These are phyloP conservation scores for Coregonus sp. DNA, from an alignment of 2,797 vertebrate species.

Conservation along the genomic window DNA sequence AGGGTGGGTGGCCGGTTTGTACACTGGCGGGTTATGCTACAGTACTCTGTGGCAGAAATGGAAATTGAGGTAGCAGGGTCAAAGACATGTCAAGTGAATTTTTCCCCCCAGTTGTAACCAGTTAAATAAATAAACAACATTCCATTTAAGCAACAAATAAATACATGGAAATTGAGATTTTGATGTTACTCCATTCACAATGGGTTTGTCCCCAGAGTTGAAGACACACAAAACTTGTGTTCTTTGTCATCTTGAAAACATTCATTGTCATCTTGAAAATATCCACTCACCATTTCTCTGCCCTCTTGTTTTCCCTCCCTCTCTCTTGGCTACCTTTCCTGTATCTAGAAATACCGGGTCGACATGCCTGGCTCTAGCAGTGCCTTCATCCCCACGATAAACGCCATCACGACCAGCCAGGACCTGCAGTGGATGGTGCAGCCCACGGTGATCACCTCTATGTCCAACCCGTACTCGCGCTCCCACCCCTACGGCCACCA, in stretches of 20 bases:
- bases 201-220: no score
- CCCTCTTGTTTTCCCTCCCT: background rate
- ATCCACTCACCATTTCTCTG: background rate
- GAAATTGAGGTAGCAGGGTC: no score
- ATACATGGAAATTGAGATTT: no score
- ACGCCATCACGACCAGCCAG: conserved; percentile 99
- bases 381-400: conserved; percentile 98
- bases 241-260: no score
- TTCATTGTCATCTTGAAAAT: background rate
- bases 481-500: conserved; percentile 92
- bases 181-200: no score
- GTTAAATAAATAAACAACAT: no score
- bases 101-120: no score
- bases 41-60: no score
- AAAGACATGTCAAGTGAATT: no score
- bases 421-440: conserved; percentile 99
- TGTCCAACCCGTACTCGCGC: conserved; percentile 94
- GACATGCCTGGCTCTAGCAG: conserved; percentile 99
- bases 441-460: conserved; percentile 98
- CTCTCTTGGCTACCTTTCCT: background rate
- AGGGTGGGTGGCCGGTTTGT: background rate
- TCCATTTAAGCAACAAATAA: no score
- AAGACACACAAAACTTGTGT: no score
- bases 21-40: no score
- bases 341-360: conserved; percentile 90